Conservation (phyloP, 2,797 vertebrate genomes). For the Phrynocephalus guinanensis region DNA sequence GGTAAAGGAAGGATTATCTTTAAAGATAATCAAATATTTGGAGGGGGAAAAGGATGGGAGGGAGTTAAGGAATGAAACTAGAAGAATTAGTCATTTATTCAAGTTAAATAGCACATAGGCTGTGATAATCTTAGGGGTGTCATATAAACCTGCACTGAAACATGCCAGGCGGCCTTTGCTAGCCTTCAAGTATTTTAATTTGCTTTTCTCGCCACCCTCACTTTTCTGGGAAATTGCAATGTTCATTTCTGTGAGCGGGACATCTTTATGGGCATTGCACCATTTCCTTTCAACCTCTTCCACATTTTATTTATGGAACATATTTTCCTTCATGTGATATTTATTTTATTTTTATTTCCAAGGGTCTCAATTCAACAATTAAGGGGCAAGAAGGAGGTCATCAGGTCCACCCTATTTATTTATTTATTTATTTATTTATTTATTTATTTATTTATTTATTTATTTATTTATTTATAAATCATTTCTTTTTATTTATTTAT, state of each 20-base stretch:
- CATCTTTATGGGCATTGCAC: slow-evolving; percentile 68
- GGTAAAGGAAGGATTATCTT: not conserved
- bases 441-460: too few relatives aligned
- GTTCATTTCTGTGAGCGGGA: slow-evolving; percentile 39
- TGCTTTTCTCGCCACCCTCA: slow-evolving; percentile 60
- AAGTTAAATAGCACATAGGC: slow-evolving; percentile 60
- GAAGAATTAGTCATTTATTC: slow-evolving; percentile 16
- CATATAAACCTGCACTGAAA: slow-evolving; percentile 41
- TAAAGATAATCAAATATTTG: slow-evolving; percentile 26
- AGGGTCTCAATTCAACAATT: slow-evolving; percentile 57
- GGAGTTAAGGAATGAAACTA: too few relatives aligned
- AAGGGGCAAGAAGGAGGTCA: slow-evolving; percentile 49
- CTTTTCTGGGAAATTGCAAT: slow-evolving; percentile 18
- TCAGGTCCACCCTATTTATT: not conserved
- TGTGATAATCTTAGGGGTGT: slow-evolving; percentile 54
- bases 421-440: not conserved
- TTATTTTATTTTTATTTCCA: not conserved
- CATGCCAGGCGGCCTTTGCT: slow-evolving; percentile 24
- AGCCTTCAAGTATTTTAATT: slow-evolving; percentile 57
- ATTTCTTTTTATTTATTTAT: too few relatives aligned
- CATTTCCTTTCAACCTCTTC: slow-evolving; percentile 61
- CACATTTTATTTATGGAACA: slow-evolving; percentile 54
- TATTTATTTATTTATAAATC: too few relatives aligned
- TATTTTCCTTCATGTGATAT: slow-evolving; percentile 47
- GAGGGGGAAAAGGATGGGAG: not conserved